Conservation (phyloP, 2,113 vertebrate species). For the Diphyllodes magnificus region DNA sequence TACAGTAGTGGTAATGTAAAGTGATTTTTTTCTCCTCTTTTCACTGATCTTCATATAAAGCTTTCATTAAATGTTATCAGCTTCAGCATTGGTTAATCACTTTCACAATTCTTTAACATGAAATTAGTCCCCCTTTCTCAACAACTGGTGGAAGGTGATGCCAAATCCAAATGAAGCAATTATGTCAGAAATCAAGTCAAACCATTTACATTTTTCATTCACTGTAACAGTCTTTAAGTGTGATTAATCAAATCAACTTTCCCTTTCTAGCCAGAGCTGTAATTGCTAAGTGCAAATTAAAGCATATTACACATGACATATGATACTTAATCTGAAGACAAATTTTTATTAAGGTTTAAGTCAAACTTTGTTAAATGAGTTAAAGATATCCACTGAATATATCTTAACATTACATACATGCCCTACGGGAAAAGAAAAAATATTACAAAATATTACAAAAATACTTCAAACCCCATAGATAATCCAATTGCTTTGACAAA, state of each 20-base stretch:
- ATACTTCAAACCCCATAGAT: background rate
- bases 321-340: slow-evolving; percentile 37
- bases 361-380: slow-evolving; percentile 50
- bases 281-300: slow-evolving; percentile 72
- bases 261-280: slow-evolving; percentile 54
- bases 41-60: slow-evolving; percentile 47
- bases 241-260: slow-evolving; percentile 75
- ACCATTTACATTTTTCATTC: slow-evolving; percentile 41
- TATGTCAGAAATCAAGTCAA: slow-evolving; percentile 66
- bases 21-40: background rate
- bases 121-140: slow-evolving; percentile 47
- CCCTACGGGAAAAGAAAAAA: background rate
- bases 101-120: slow-evolving; percentile 58
- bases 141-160: slow-evolving; percentile 33
- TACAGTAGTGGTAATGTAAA: background rate
- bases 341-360: slow-evolving; percentile 54
- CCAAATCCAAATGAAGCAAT: slow-evolving; percentile 65
- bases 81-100: slow-evolving; percentile 56
- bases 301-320: slow-evolving; percentile 58
- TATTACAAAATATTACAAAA: background rate
- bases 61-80: slow-evolving; percentile 30
- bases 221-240: slow-evolving; percentile 59
- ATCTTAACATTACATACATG: background rate
- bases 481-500: background rate
- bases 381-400: slow-evolving; percentile 9